These are phyloP conservation scores for Trissoscelio sp. DNA, from an alignment of 2,888 invertebrate species.

Conservation along the genomic window DNA sequence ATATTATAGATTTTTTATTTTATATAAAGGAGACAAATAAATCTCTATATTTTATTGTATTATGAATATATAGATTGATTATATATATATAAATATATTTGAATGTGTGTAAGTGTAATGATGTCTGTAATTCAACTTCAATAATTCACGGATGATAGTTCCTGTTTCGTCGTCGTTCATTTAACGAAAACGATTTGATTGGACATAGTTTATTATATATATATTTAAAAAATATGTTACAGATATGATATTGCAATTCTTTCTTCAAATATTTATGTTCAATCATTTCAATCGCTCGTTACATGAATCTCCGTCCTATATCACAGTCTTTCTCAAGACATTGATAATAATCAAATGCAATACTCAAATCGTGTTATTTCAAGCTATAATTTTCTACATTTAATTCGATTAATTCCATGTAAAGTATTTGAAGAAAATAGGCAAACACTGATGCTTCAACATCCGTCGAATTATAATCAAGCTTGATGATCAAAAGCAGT, in stretches of 20 bases:
- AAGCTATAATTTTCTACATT: not conserved
- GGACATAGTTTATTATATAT: conserved; percentile 9
- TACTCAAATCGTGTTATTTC: conserved; percentile 10
- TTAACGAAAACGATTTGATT: conserved; percentile 32
- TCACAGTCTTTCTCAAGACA: conserved; percentile 7
- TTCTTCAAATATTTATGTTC: conserved; percentile 25
- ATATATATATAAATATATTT: conserved; percentile 72
- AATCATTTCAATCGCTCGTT: conserved; percentile 27
- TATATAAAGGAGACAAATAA: conserved; percentile 76
- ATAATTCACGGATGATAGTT: conserved; percentile 70
- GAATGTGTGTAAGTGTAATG: conserved; percentile 50
- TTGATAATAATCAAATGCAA: conserved; percentile 20
- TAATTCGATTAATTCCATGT: conserved; percentile 2
- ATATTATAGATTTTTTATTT: conserved; percentile 81
- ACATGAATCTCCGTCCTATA: conserved; percentile 35
- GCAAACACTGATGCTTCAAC: conserved; percentile 40
- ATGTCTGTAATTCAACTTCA: conserved; percentile 54
- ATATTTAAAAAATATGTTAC: conserved; percentile 12
- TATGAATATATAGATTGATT: conserved; percentile 73
- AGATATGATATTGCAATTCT: conserved; percentile 1
- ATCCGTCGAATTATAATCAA: conserved; percentile 66
- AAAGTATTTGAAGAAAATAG: conserved; percentile 12
- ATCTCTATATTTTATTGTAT: conserved; percentile 75
- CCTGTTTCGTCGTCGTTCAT: conserved; percentile 56
- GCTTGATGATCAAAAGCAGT: conserved; percentile 61